These are phyloP conservation scores for Brachyhypopomus gauderio DNA, from an alignment of 2,113 vertebrate species.

Conservation along the genomic window DNA sequence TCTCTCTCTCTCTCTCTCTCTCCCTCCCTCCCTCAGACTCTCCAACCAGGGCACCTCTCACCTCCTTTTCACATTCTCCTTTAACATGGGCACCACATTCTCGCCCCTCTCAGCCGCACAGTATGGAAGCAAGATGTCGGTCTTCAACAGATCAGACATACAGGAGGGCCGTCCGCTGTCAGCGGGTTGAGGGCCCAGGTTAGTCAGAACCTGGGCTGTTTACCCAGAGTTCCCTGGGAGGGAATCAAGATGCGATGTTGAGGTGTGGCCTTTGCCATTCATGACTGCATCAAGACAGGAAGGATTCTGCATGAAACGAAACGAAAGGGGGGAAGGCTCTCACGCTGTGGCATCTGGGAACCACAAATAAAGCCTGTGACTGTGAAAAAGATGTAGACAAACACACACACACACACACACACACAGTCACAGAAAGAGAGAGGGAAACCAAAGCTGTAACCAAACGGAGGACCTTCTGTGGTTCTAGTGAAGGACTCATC, in stretches of 20 bases:
- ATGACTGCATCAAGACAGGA: neutral
- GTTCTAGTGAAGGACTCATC: constrained; percentile 10
- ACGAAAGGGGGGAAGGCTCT: neutral
- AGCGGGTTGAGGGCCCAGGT: neutral
- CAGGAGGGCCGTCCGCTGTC: neutral
- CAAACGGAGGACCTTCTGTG: constrained; percentile 21
- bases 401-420: neutral
- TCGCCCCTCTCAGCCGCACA: too few species aligned
- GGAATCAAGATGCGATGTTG: neutral
- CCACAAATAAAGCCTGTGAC: neutral
- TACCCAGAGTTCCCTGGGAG: neutral
- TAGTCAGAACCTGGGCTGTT: too few species aligned
- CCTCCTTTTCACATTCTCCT: too few species aligned
- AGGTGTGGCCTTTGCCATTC: neutral
- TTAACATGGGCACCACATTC: too few species aligned
- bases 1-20: too few species aligned
- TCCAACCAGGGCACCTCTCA: too few species aligned
- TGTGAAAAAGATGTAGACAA: neutral
- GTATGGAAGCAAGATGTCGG: too few species aligned
- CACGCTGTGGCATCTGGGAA: neutral
- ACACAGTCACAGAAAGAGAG: neutral
- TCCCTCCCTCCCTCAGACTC: too few species aligned
- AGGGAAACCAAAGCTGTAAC: neutral
- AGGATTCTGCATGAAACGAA: neutral
- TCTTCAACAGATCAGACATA: too few species aligned